Percentiles rank a stretch among this genome's conserved stretches.
Evolutionary conservation across 2,113 vertebrate genomes (phyloP).

Genomic region (Leptobrachium ailaonicum): DNA sequence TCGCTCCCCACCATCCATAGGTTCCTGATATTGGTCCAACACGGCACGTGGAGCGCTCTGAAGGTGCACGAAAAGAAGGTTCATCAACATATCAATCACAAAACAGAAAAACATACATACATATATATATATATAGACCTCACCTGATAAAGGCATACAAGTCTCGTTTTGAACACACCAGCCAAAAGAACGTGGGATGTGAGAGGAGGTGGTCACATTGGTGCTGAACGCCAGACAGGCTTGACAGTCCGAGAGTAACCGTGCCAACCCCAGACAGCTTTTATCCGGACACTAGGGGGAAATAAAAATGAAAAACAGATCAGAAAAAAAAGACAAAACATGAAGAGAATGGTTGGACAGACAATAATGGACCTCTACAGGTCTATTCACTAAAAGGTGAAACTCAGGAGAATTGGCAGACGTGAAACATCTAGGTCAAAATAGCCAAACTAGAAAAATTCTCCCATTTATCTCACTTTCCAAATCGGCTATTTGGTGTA

Average conservation of each 20-base stretch:
- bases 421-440: too few relatives aligned
- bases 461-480: too few relatives aligned
- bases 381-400: too few relatives aligned
- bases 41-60: slow-evolving; percentile 83
- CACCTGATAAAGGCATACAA: slow-evolving; percentile 87
- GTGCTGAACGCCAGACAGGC: slow-evolving; percentile 86
- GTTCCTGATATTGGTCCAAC: slow-evolving; percentile 90
- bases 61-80: slow-evolving; percentile 24
- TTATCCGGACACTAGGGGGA: slow-evolving; percentile 78
- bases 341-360: too few relatives aligned
- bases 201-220: slow-evolving; percentile 63
- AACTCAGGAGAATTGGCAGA: too few relatives aligned
- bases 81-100: neutral
- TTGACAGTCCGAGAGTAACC: slow-evolving; percentile 85
- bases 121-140: slow-evolving; percentile 47
- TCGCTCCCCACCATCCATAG: slow-evolving; percentile 90
- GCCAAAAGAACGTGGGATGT: slow-evolving; percentile 77
- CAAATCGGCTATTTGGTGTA: too few relatives aligned
- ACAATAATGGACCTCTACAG: too few relatives aligned
- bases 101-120: neutral
- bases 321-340: neutral
- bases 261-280: slow-evolving; percentile 83
- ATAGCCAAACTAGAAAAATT: too few relatives aligned
- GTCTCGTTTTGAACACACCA: slow-evolving; percentile 93
- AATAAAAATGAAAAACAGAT: neutral